Percentiles rank a stretch among this genome's conserved stretches.
These are phyloP conservation scores for Stichopus chloronotus DNA, from an alignment of 35 echinoderm and acorn worm species.

Conservation along the genomic window DNA sequence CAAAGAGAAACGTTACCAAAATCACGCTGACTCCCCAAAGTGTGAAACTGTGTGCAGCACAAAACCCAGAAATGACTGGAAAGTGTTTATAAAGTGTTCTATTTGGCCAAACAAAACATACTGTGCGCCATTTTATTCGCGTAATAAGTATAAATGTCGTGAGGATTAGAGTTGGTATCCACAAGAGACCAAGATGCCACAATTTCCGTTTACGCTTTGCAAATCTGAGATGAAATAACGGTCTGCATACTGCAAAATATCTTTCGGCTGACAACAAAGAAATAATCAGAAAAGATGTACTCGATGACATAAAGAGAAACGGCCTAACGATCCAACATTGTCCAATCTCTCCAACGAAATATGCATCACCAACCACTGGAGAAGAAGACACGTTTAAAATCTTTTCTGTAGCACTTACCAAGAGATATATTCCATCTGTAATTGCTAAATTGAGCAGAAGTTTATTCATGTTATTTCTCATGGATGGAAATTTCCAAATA, in stretches of 20 bases:
- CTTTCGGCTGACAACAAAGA: conserved; percentile 65
- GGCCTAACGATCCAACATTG: no score
- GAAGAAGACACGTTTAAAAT: conserved; percentile 36
- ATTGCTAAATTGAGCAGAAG: conserved; percentile 71
- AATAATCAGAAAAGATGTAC: conserved; percentile 62
- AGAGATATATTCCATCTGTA: conserved; percentile 61
- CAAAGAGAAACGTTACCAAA: conserved; percentile 50
- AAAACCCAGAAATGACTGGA: no score
- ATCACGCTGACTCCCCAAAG: conserved; percentile 33
- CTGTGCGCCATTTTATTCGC: conserved; percentile 13
- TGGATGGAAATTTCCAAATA: conserved; percentile 52
- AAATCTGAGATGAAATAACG: conserved; percentile 39
- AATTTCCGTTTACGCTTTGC: conserved; percentile 18
- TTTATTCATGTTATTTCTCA: conserved; percentile 69
- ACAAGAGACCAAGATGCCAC: conserved; percentile 28
- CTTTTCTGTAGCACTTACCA: conserved; percentile 72
- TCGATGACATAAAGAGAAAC: conserved; percentile 40
- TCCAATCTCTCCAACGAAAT: conserved; percentile 34
- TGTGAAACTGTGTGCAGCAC: conserved; percentile 13
- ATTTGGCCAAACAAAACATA: conserved; percentile 15
- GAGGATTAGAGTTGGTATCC: conserved; percentile 17
- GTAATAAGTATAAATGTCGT: conserved; percentile 48
- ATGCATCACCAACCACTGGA: conserved; percentile 30
- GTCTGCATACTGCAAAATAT: conserved; percentile 67
- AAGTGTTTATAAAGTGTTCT: no score